phyloP scores from a whole-genome alignment of 92 coral and sea anemone genomes.

The Siderastrea radians region DNA sequence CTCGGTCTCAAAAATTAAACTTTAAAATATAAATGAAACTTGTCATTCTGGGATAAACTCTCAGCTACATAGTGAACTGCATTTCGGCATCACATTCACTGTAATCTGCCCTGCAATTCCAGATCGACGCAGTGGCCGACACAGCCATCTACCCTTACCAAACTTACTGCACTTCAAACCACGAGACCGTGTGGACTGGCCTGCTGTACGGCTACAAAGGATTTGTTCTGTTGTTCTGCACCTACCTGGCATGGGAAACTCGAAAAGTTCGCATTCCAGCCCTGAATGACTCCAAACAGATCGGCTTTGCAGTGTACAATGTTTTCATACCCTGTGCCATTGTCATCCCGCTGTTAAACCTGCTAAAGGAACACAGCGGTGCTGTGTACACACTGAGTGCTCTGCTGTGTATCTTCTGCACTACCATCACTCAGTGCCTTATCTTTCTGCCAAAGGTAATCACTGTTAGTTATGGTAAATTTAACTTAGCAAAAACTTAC shows the following conservation, averaged over 20 bases:
- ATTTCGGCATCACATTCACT: neutral
- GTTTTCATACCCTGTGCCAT: conserved; percentile 82
- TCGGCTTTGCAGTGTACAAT: conserved; percentile 85
- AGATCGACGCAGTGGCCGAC: conserved; percentile 59
- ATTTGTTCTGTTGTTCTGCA: conserved; percentile 77
- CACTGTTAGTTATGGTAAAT: too few relatives aligned
- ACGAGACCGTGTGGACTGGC: conserved; percentile 71
- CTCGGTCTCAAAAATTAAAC: too few relatives aligned
- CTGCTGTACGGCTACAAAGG: conserved; percentile 83
- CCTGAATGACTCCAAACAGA: conserved; percentile 78
- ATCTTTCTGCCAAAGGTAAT: conserved; percentile 86
- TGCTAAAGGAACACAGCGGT: conserved; percentile 56
- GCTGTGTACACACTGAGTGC: conserved; percentile 70
- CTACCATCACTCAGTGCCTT: conserved; percentile 80
- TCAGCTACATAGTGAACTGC: too few relatives aligned
- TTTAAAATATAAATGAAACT: too few relatives aligned
- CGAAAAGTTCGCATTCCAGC: conserved; percentile 77
- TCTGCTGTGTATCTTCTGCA: conserved; percentile 81
- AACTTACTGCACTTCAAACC: conserved; percentile 70
- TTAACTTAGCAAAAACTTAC: too few relatives aligned
- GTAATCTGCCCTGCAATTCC: neutral
- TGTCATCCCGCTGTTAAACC: conserved; percentile 79
- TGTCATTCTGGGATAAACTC: too few relatives aligned
- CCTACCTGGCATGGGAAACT: conserved; percentile 86
- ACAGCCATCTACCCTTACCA: conserved; percentile 52